These are phyloP conservation scores for Caenorhabditis plicata DNA, from an alignment of 2,888 invertebrate genomes.

Conservation along the genomic window DNA sequence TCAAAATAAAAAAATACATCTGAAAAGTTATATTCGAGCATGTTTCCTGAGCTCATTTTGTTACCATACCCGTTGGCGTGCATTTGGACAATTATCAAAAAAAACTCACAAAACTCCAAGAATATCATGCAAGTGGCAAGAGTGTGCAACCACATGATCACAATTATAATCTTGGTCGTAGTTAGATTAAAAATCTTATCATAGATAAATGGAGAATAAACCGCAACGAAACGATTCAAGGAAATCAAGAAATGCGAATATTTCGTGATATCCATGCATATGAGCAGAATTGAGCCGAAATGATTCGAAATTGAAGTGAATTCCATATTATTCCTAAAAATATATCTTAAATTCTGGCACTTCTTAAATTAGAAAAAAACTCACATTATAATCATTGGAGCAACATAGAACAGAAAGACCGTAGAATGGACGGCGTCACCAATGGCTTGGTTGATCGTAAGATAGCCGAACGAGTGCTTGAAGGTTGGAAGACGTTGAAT, in stretches of 20 bases:
- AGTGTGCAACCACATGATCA: too few relatives aligned
- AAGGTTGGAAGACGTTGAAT: slow-evolving; percentile 29
- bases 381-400: slow-evolving; percentile 36
- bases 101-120: too few relatives aligned
- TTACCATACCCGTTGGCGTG: too few relatives aligned
- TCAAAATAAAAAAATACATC: too few relatives aligned
- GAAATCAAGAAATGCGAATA: slow-evolving; percentile 39
- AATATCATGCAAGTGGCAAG: too few relatives aligned
- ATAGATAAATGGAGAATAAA: slow-evolving; percentile 25
- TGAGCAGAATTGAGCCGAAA: slow-evolving; percentile 27
- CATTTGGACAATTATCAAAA: too few relatives aligned
- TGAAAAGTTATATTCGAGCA: too few relatives aligned
- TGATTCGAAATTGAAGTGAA: slow-evolving; percentile 16
- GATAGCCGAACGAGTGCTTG: slow-evolving; percentile 40
- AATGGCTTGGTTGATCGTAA: slow-evolving; percentile 32
- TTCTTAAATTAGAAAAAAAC: background rate
- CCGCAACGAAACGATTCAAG: slow-evolving; percentile 33
- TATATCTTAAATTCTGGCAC: background rate
- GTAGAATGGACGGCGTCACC: slow-evolving; percentile 38
- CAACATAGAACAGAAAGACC: slow-evolving; percentile 31
- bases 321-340: slow-evolving; percentile 17
- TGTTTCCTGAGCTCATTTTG: too few relatives aligned
- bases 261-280: slow-evolving; percentile 36
- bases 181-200: slow-evolving; percentile 26
- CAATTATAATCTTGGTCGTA: too few relatives aligned